Base-by-base conservation (phyloP, 2,888 invertebrate genomes). In the Ditylenchus weischeri region DNA sequence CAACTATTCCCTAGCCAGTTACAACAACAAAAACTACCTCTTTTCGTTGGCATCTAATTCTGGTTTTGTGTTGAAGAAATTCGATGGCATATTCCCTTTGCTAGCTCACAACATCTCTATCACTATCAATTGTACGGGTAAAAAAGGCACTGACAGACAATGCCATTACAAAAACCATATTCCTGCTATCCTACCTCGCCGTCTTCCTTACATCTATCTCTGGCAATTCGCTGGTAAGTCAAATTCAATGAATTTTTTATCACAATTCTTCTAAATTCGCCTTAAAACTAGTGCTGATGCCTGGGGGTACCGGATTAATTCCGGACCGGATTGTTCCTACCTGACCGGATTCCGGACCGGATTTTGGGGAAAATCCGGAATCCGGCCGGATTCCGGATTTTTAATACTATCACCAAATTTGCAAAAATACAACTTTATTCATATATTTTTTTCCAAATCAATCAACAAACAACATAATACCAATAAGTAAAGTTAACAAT, bases 161-260 rank as follows among this genome's bases (percentile, higher is more conserved):
- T 49, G 57, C 68, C 1, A 66, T 70, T 38, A 69, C 77, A n/a
- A 74, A 73, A 21, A 47, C 71, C 1, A 57, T 74, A 6, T 67
- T 79, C 29, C 65, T 76, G 51, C 3, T 72, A 67, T 85, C 91
- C 47, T 93, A 93, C 84, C 86, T 88, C 3, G 85, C 88, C 11
- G 91, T 93, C 68, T 96, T 95, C 83, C 87, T 91, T 0, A 86
- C 93, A 57, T 96, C 96, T 3, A 86, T 93, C 0, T 89, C 90
- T 76, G 94, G 94, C 0, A 94, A 94, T 84, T 87, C 90, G 0
- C 86, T 96, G 21, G 95, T 96, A 29, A 92, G 93, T 81, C 94
- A 90, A 83, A 93, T 96, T 19, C 2, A 21, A 19, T 50, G 18
- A 2, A 2, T 50, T n/a, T 62, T 35, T 48, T 43, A 51, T 57